Evolutionary conservation across 1,140 invertebrate genomes (phyloP).

Genomic region (Pseudomyrmex pallidus): DNA sequence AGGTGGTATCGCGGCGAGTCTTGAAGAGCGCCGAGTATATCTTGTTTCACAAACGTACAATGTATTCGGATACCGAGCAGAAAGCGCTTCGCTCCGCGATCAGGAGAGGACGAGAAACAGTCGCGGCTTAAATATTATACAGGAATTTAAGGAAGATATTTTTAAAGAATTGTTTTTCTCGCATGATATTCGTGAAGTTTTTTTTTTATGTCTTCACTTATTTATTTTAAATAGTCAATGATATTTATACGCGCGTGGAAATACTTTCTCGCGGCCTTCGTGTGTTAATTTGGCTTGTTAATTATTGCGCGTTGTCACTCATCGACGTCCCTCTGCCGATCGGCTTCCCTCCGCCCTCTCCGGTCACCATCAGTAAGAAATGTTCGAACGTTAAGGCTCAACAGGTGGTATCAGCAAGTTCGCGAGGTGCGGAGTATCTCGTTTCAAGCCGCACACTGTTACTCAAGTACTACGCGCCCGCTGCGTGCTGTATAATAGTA

Average conservation of each 20-base stretch:
- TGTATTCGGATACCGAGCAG: slow-evolving; percentile 27
- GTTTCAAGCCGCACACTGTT: slow-evolving; percentile 74
- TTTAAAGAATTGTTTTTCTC: too few species aligned
- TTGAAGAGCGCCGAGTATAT: slow-evolving; percentile 66
- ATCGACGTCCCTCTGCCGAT: slow-evolving; percentile 7
- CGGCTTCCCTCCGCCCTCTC: slow-evolving; percentile 8
- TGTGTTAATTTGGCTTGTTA: background rate
- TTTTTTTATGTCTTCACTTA: too few species aligned
- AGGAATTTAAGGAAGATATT: too few species aligned
- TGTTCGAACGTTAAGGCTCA: slow-evolving; percentile 67
- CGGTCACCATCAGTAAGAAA: slow-evolving; percentile 51
- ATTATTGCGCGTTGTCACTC: slow-evolving; percentile 24
- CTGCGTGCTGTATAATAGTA: slow-evolving; percentile 72
- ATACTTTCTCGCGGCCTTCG: background rate
- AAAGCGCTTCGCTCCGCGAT: background rate
- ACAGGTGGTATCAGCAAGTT: slow-evolving; percentile 71
- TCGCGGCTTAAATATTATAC: too few species aligned
- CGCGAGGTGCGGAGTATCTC: slow-evolving; percentile 72
- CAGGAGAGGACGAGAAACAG: background rate
- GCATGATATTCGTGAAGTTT: too few species aligned
- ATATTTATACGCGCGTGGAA: background rate
- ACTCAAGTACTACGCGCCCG: slow-evolving; percentile 66
- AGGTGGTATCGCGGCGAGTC: slow-evolving; percentile 67
- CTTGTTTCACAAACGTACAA: slow-evolving; percentile 65
- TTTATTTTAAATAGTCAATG: background rate